Percentiles rank a stretch among this genome's conserved stretches.
Conservation (phyloP, 2,888 invertebrate species). For the Watsonalla binaria region DNA sequence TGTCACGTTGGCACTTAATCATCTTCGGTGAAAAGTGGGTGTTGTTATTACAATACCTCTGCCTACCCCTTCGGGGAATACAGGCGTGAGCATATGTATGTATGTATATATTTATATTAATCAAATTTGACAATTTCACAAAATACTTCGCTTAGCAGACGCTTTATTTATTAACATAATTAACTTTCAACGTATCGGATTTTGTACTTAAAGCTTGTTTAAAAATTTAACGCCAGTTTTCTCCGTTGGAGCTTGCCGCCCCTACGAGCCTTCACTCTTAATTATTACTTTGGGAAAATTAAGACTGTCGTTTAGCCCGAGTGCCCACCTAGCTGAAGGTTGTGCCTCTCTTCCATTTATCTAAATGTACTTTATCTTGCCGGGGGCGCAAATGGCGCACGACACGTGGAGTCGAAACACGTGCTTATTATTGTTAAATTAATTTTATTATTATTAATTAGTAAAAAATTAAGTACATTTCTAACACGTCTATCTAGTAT, state of each 20-base stretch:
- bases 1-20: too few species aligned
- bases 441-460: not conserved
- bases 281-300: constrained; percentile 80
- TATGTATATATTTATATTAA: too few species aligned
- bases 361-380: constrained; percentile 76
- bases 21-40: too few species aligned
- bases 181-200: constrained; percentile 71
- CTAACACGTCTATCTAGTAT: too few species aligned
- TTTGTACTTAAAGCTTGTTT: constrained; percentile 73
- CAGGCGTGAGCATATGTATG: too few species aligned
- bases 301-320: constrained; percentile 76
- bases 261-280: constrained; percentile 75
- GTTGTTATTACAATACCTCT: too few species aligned
- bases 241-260: constrained; percentile 52
- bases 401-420: constrained; percentile 43
- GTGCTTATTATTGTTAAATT: not conserved
- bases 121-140: not conserved
- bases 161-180: constrained; percentile 70
- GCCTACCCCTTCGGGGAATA: too few species aligned
- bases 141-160: constrained; percentile 17
- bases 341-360: constrained; percentile 69
- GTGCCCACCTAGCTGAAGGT: constrained; percentile 65
- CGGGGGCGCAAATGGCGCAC: constrained; percentile 38
- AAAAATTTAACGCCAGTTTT: constrained; percentile 70
- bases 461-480: not conserved